phyloP scores from a whole-genome alignment of 2,113 vertebrate species.

The Cynoglossus semilaevis region DNA sequence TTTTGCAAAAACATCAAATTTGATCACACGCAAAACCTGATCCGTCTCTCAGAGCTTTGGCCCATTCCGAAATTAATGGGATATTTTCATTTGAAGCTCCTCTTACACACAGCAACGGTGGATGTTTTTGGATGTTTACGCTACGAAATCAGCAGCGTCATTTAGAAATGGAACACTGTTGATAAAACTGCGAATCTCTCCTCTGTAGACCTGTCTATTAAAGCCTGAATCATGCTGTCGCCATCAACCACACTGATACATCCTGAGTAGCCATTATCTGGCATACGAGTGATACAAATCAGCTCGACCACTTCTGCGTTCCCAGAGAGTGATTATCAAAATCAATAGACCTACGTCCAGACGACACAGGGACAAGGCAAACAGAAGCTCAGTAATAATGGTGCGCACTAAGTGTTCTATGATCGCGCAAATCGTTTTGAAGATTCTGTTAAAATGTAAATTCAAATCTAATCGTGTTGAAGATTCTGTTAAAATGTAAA shows the following conservation, averaged over 20 bases:
- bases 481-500: too few species aligned
- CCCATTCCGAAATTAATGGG: too few species aligned
- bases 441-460: slow-evolving; percentile 12
- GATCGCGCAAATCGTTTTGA: slow-evolving; percentile 36
- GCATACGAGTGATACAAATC: slow-evolving; percentile 30
- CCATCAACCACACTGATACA: slow-evolving; percentile 7
- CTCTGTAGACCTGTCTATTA: too few species aligned
- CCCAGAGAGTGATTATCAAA: slow-evolving; percentile 25
- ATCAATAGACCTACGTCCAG: slow-evolving; percentile 43
- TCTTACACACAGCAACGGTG: too few species aligned
- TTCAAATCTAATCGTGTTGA: slow-evolving; percentile 31
- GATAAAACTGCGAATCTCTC: too few species aligned
- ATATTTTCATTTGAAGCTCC: too few species aligned
- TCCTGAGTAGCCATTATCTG: slow-evolving; percentile 20
- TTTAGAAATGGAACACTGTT: too few species aligned
- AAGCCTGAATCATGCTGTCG: background rate
- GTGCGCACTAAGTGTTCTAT: slow-evolving; percentile 27
- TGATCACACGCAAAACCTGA: too few species aligned
- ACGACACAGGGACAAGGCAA: slow-evolving; percentile 21
- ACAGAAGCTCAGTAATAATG: slow-evolving; percentile 38
- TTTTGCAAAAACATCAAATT: background rate
- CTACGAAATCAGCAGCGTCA: too few species aligned
- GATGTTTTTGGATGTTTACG: too few species aligned
- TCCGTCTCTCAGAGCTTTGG: too few species aligned
- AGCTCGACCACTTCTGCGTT: slow-evolving; percentile 19